phyloP scores from a whole-genome alignment of 35 echinoderm and acorn worm species.

The Strongylocentrotus purpuratus region DNA sequence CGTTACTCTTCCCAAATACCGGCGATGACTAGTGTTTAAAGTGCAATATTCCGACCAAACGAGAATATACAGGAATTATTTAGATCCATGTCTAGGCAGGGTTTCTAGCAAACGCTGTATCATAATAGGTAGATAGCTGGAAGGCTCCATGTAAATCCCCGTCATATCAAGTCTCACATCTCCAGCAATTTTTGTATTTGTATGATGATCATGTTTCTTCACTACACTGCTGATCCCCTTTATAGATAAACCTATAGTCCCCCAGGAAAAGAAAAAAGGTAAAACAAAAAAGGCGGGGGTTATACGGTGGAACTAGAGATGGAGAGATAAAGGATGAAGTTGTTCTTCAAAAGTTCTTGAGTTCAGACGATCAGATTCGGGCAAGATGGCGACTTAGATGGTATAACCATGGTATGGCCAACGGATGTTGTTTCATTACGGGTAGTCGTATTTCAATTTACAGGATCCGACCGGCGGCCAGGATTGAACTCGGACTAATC shows the following conservation, averaged over 20 bases:
- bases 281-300: background rate
- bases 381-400: background rate
- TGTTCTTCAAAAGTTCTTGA: background rate
- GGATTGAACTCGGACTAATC: background rate
- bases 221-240: background rate
- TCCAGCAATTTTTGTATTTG: background rate
- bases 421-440: background rate
- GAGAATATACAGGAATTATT: background rate
- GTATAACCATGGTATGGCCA: background rate
- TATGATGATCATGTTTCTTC: conserved; percentile 12
- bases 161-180: background rate
- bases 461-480: background rate
- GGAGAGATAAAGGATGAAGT: background rate
- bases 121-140: background rate
- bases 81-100: background rate
- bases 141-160: background rate
- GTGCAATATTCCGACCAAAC: background rate
- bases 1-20: background rate
- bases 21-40: background rate
- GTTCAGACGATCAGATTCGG: background rate
- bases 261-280: background rate
- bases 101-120: background rate
- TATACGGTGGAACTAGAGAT: background rate
- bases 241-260: background rate
- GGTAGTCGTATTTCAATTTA: conserved; percentile 1